phyloP scores from a whole-genome alignment of 2,797 vertebrate genomes.

The Oophaga sylvatica region DNA sequence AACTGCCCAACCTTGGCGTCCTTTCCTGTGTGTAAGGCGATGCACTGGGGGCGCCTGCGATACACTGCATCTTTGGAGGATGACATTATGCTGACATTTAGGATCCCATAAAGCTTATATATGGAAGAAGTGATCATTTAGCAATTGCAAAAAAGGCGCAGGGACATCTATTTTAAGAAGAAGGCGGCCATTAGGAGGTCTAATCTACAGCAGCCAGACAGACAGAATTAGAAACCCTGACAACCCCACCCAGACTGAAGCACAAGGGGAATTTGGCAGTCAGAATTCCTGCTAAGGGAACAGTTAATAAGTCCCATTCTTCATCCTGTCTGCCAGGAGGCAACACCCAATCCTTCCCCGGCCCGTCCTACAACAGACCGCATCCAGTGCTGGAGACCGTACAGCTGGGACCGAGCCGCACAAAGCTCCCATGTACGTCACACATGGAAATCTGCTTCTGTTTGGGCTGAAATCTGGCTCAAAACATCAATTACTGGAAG shows the following conservation, averaged over 20 bases:
- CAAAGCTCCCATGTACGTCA: background rate
- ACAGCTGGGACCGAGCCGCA: background rate
- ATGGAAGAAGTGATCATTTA: slow-evolving; percentile 4
- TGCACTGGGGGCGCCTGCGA: background rate
- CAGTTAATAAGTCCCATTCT: slow-evolving; percentile 38
- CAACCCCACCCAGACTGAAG: slow-evolving; percentile 28
- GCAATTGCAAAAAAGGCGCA: background rate
- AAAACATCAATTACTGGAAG: background rate
- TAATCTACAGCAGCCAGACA: background rate
- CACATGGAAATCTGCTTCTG: slow-evolving; percentile 32
- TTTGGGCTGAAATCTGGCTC: background rate
- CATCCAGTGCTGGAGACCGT: background rate
- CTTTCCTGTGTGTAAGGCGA: background rate
- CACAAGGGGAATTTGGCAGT: slow-evolving; percentile 35
- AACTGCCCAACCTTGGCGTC: too few species aligned
- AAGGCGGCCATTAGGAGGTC: background rate
- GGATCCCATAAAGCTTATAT: background rate
- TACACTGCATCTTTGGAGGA: background rate
- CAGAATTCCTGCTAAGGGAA: slow-evolving; percentile 12
- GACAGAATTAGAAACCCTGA: slow-evolving; percentile 22
- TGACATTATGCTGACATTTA: background rate
- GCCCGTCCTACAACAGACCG: slow-evolving; percentile 13
- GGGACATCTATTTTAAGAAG: slow-evolving; percentile 15
- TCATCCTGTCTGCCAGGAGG: slow-evolving; percentile 35
- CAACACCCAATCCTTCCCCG: slow-evolving; percentile 32